Conservation (phyloP, 2,113 vertebrate genomes). For the Australoheros scitulus region DNA sequence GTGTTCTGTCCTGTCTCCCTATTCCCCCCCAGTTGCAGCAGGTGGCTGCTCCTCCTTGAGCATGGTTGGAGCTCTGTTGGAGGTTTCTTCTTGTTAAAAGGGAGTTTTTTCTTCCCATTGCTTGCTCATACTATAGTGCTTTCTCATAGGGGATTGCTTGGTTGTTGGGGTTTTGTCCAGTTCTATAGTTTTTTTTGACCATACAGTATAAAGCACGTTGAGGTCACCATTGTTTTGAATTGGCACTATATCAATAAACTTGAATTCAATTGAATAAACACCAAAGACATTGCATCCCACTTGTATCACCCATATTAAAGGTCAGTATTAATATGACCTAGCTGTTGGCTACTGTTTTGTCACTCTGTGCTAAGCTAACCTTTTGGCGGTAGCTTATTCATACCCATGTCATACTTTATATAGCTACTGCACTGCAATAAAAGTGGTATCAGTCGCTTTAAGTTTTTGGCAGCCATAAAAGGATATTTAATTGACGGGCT, state of each 20-base stretch:
- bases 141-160: not conserved
- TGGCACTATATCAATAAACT: no score
- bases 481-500: not conserved
- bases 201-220: not conserved
- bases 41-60: no score
- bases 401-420: no score
- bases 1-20: no score
- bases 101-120: not conserved
- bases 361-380: not conserved
- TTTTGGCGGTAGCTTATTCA: not conserved
- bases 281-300: no score
- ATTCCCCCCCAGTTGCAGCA: no score
- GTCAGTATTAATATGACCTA: no score
- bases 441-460: not conserved
- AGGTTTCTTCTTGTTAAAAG: no score
- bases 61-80: no score
- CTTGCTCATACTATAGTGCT: not conserved
- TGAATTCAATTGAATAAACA: no score
- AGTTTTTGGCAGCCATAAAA: not conserved
- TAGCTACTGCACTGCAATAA: not conserved
- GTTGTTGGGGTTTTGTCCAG: not conserved
- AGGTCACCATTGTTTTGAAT: no score
- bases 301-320: no score
- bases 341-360: not conserved
- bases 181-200: not conserved